A percentile compares a stretch with the other conserved stretches of the same genome.
These are phyloP conservation scores for Neodiprion lecontei DNA, from an alignment of 1,140 invertebrate genomes.

Conservation along the genomic window DNA sequence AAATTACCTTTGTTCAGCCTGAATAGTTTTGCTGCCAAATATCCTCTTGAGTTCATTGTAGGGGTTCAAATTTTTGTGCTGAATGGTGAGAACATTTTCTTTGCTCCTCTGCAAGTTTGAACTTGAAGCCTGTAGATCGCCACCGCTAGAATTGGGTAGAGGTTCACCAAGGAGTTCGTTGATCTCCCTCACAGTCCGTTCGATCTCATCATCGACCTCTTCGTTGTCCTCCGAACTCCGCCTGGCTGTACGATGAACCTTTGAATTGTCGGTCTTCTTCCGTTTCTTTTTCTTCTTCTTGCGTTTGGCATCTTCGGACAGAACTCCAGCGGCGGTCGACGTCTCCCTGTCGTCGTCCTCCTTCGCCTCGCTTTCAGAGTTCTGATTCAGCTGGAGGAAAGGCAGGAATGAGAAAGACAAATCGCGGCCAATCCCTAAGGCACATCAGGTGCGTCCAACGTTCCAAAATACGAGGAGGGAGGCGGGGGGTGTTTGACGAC, in stretches of 20 bases:
- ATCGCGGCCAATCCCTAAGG: background rate
- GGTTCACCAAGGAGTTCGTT: constrained; percentile 75
- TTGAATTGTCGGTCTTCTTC: constrained; percentile 49
- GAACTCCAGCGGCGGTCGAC: constrained; percentile 57
- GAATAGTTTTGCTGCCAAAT: constrained; percentile 83
- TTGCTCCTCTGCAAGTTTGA: constrained; percentile 42
- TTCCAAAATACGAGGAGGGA: no score
- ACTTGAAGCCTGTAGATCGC: constrained; percentile 39
- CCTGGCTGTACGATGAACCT: constrained; percentile 61
- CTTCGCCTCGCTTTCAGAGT: constrained; percentile 74
- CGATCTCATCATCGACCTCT: constrained; percentile 77
- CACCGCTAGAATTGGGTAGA: constrained; percentile 43
- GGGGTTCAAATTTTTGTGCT: constrained; percentile 80
- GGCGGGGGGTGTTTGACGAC: background rate
- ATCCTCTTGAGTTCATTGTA: constrained; percentile 85
- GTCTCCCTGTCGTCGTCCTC: constrained; percentile 75
- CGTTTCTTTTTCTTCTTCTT: constrained; percentile 74
- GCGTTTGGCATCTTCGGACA: constrained; percentile 56
- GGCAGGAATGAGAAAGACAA: background rate
- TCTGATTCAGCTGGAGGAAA: constrained; percentile 42
- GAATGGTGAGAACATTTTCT: constrained; percentile 67
- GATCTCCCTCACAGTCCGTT: constrained; percentile 74
- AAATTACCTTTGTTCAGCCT: constrained; percentile 69
- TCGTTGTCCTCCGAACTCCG: constrained; percentile 65
- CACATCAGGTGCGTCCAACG: background rate